Evolutionary conservation across 1,140 invertebrate species (phyloP).

Genomic region (Leptopilina boulardi): DNA sequence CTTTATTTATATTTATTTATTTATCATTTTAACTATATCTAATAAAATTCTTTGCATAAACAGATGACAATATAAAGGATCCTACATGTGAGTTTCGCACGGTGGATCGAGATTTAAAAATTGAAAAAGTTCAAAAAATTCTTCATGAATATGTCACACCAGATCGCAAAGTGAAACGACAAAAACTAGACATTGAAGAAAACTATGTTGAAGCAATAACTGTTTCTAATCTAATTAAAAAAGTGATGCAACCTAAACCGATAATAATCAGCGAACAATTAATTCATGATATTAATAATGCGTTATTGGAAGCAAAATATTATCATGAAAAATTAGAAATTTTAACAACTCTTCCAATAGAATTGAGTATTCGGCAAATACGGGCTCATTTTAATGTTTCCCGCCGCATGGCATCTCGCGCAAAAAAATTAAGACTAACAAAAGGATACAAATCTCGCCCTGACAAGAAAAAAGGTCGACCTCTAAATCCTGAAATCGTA

Average conservation of each 20-base stretch:
- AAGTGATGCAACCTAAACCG: neutral
- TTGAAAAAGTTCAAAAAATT: slow-evolving; percentile 31
- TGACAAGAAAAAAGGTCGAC: slow-evolving; percentile 6
- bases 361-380: slow-evolving; percentile 42
- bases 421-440: slow-evolving; percentile 40
- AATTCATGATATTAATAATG: slow-evolving; percentile 37
- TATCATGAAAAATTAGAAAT: slow-evolving; percentile 43
- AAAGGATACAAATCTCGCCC: slow-evolving; percentile 35
- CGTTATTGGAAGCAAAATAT: slow-evolving; percentile 27
- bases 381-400: slow-evolving; percentile 31
- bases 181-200: slow-evolving; percentile 2
- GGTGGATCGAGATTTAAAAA: slow-evolving; percentile 9
- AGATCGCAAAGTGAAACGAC: neutral
- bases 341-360: slow-evolving; percentile 33
- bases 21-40: neutral
- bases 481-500: slow-evolving; percentile 5
- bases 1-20: neutral
- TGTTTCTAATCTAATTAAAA: neutral
- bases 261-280: slow-evolving; percentile 34
- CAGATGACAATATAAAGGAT: slow-evolving; percentile 29
- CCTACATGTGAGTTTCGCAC: slow-evolving; percentile 25
- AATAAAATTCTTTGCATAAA: neutral
- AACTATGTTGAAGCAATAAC: neutral
- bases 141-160: slow-evolving; percentile 9
- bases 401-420: neutral